phyloP scores from a whole-genome alignment of 1,140 invertebrate genomes.

The Bradynema listronoti region DNA sequence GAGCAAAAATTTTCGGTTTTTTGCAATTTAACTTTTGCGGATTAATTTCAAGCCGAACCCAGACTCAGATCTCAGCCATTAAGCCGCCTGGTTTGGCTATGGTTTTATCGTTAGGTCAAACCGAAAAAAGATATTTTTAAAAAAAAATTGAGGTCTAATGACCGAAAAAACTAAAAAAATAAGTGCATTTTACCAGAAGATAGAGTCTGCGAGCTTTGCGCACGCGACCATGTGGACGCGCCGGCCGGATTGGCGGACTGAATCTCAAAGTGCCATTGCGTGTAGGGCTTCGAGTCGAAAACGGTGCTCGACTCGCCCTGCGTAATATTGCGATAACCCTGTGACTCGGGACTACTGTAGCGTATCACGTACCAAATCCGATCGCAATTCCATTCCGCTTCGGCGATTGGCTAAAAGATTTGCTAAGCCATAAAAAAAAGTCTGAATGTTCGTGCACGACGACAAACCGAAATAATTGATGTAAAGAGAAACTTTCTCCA shows the following conservation, averaged over 20 bases:
- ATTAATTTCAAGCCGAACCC: too few species aligned
- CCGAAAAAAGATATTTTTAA: too few species aligned
- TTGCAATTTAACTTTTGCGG: too few species aligned
- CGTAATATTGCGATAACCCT: constrained; percentile 53
- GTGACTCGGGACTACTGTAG: constrained; percentile 51
- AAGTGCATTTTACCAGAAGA: constrained; percentile 24
- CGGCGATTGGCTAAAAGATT: constrained; percentile 41
- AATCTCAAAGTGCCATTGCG: constrained; percentile 54
- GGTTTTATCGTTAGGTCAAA: too few species aligned
- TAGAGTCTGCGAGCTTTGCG: constrained; percentile 46
- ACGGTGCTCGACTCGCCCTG: constrained; percentile 45
- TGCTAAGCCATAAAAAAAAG: not conserved
- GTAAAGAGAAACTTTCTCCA: too few species aligned
- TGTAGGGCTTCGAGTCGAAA: constrained; percentile 56
- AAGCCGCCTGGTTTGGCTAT: too few species aligned
- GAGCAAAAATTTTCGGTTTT: too few species aligned
- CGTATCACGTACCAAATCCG: constrained; percentile 56
- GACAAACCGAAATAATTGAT: too few species aligned
- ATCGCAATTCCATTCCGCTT: constrained; percentile 57
- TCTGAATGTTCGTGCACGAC: too few species aligned
- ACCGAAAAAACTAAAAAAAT: too few species aligned
- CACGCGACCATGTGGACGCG: constrained; percentile 47
- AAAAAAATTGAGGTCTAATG: too few species aligned
- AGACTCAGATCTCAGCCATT: too few species aligned
- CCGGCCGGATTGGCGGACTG: constrained; percentile 57